A percentile compares a stretch with the other conserved stretches of the same genome.
Evolutionary conservation across 2,113 vertebrate genomes (phyloP).

Genomic region (Hypomesus transpacificus): DNA sequence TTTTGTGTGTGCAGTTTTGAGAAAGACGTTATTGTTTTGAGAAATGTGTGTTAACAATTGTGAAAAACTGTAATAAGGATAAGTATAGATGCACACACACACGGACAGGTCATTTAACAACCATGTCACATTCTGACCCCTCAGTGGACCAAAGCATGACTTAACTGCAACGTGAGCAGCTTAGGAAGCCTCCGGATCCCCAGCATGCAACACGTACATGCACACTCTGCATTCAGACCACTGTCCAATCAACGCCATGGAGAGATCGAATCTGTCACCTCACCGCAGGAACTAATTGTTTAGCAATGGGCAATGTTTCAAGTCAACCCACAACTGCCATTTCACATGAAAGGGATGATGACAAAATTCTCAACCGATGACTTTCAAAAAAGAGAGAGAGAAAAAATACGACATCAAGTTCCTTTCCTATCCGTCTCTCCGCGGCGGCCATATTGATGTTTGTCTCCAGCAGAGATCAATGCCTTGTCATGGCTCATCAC

Average conservation of each 20-base stretch:
- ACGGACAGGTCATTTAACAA: neutral
- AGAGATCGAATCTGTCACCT: constrained; percentile 11
- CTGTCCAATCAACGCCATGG: neutral
- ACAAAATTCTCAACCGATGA: constrained; percentile 19
- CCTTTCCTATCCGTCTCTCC: constrained; percentile 9
- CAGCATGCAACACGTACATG: neutral
- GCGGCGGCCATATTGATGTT: constrained; percentile 45
- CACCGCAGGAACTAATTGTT: constrained; percentile 4
- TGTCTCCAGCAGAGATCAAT: constrained; percentile 47
- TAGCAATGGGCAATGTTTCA: constrained; percentile 10
- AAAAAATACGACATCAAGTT: neutral
- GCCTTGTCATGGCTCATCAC: constrained; percentile 36
- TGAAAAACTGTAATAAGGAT: too few species aligned
- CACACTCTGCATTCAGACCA: neutral
- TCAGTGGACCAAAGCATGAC: too few species aligned
- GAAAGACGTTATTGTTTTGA: too few species aligned
- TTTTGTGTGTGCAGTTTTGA: too few species aligned
- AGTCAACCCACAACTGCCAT: constrained; percentile 4
- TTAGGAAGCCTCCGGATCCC: too few species aligned
- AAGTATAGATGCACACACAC: neutral
- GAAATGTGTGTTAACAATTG: too few species aligned
- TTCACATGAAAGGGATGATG: constrained; percentile 26
- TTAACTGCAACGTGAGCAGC: too few species aligned
- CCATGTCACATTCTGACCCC: too few species aligned
- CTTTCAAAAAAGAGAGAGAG: too few species aligned